A percentile compares a stretch with the other conserved stretches of the same genome.
phyloP scores from a whole-genome alignment of 2,113 vertebrate species.

The Aegithalos caudatus region DNA sequence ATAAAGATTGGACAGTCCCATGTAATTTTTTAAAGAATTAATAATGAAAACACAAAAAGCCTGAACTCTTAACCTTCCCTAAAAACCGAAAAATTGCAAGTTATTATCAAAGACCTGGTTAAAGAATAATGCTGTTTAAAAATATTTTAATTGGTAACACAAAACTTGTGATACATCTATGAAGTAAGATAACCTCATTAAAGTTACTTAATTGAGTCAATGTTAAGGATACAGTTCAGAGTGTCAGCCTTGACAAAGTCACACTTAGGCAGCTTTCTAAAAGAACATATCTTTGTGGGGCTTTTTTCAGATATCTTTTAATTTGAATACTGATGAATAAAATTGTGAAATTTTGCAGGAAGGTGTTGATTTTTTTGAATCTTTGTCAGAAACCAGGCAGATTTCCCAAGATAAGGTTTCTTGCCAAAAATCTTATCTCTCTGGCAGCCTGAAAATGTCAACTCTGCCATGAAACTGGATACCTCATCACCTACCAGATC shows the following conservation, averaged over 20 bases:
- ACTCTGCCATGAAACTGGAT: neutral
- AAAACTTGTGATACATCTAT: neutral
- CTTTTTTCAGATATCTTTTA: neutral
- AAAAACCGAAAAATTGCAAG: neutral
- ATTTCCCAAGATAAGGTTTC: neutral
- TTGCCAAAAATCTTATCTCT: neutral
- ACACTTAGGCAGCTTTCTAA: neutral
- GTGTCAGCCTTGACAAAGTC: neutral
- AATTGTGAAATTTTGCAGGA: neutral
- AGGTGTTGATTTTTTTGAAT: neutral
- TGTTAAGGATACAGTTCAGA: neutral
- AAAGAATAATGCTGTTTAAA: neutral
- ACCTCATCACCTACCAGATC: neutral
- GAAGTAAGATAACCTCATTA: neutral
- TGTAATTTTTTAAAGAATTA: neutral
- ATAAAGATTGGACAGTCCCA: neutral
- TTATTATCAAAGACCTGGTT: neutral
- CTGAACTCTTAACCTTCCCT: neutral
- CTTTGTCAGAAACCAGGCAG: neutral
- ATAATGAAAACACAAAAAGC: neutral
- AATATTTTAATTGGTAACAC: neutral
- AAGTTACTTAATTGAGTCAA: neutral
- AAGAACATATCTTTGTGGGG: accelerated
- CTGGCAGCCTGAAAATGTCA: neutral
- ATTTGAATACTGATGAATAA: neutral